Percentiles rank a stretch among this genome's conserved stretches.
Evolutionary conservation across 2,888 invertebrate species (phyloP).

Genomic region (Strigamia crassipes): DNA sequence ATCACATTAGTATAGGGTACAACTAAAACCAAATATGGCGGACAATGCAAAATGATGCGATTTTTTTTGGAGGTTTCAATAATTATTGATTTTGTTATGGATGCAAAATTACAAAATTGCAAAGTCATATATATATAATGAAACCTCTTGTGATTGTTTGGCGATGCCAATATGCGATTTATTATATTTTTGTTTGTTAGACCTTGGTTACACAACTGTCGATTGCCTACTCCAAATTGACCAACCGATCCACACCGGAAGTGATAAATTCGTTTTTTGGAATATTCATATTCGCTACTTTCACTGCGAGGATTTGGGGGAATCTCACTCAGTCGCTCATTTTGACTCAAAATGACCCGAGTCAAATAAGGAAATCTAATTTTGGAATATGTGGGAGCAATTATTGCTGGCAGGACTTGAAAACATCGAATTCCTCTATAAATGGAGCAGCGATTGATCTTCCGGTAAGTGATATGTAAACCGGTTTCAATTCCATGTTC

Average conservation of each 20-base stretch:
- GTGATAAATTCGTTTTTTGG: conserved; percentile 41
- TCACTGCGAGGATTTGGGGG: conserved; percentile 43
- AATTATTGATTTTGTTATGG: too few species aligned
- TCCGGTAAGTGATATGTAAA: not conserved
- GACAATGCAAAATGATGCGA: too few species aligned
- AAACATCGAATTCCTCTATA: not conserved
- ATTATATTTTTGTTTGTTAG: not conserved
- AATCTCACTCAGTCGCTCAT: conserved; percentile 34
- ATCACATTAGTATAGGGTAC: too few species aligned
- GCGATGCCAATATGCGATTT: conserved; percentile 35
- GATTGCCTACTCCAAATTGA: not conserved
- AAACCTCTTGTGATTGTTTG: too few species aligned
- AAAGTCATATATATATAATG: too few species aligned
- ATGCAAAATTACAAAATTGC: too few species aligned
- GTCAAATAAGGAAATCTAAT: not conserved
- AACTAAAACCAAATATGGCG: too few species aligned
- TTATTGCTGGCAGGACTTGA: not conserved
- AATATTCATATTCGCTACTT: conserved; percentile 21
- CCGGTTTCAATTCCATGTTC: too few species aligned
- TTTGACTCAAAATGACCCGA: not conserved
- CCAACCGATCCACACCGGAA: not conserved
- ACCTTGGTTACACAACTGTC: conserved; percentile 31
- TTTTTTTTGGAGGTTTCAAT: too few species aligned
- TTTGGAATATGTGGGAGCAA: not conserved
- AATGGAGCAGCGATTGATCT: not conserved